Conservation (phyloP, 2,113 vertebrate species). For the Vulpes ferrilata region DNA sequence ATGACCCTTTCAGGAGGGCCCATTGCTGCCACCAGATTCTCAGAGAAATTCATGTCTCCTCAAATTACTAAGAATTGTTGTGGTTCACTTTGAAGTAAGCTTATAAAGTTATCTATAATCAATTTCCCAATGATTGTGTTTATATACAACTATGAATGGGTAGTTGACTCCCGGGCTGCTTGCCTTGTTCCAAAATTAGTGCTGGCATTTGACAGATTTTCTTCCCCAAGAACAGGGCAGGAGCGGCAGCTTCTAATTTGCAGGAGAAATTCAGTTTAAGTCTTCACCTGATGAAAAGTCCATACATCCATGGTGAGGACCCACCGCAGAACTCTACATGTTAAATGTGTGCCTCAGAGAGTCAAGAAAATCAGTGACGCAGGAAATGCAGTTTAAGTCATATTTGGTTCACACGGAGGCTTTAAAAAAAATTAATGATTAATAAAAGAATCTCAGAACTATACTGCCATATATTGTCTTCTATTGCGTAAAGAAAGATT, state of each 20-base stretch:
- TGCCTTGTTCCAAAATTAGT: neutral
- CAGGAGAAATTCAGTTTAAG: neutral
- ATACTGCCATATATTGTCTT: neutral
- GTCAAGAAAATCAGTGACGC: neutral
- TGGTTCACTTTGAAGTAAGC: neutral
- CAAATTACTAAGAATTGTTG: neutral
- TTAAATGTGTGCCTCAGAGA: neutral
- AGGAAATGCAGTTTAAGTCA: neutral
- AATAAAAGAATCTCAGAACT: neutral
- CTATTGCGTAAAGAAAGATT: neutral
- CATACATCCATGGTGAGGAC: neutral
- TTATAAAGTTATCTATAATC: neutral
- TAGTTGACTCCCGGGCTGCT: neutral
- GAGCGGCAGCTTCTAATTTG: neutral
- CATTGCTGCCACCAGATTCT: neutral
- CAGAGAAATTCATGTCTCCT: neutral
- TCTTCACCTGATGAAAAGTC: neutral
- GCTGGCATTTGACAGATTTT: neutral
- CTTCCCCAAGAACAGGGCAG: neutral
- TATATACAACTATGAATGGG: neutral
- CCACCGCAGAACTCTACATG: neutral
- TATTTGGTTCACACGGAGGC: neutral
- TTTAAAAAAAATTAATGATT: neutral
- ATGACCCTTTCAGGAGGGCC: neutral
- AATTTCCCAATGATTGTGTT: neutral